These are phyloP conservation scores for Drosophila cognata DNA, from an alignment of 2,888 invertebrate genomes.

Conservation along the genomic window DNA sequence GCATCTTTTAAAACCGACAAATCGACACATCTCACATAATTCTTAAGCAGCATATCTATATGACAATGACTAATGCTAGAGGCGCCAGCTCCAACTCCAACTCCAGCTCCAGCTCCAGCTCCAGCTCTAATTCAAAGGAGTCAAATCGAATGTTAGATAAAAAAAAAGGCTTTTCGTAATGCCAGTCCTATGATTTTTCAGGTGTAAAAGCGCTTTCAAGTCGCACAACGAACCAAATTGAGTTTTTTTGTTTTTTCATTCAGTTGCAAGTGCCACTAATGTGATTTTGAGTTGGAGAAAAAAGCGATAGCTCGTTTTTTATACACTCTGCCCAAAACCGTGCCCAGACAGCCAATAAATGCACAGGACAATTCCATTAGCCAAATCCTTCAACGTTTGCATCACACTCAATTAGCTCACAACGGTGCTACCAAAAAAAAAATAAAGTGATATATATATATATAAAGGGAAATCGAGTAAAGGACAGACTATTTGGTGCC, in stretches of 20 bases:
- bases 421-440: slow-evolving; percentile 25
- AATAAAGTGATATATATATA: neutral
- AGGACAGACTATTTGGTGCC: slow-evolving; percentile 30
- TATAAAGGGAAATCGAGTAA: neutral
- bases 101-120: rapidly evolving
- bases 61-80: neutral
- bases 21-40: neutral
- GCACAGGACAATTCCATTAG: slow-evolving; percentile 47
- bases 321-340: slow-evolving; percentile 6
- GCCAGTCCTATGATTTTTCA: neutral
- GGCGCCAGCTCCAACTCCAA: neutral
- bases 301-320: slow-evolving; percentile 31
- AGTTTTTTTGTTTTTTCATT: neutral
- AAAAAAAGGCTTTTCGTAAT: neutral
- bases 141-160: neutral
- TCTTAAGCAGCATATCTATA: too few species aligned
- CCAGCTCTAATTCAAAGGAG: neutral
- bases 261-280: slow-evolving; percentile 19
- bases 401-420: slow-evolving; percentile 64
- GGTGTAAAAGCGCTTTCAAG: neutral
- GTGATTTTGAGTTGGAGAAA: slow-evolving; percentile 18
- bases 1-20: neutral
- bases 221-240: slow-evolving; percentile 6
- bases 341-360: slow-evolving; percentile 41
- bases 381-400: slow-evolving; percentile 30